phyloP scores from a whole-genome alignment of 2,888 invertebrate species.

The Cylloceria caligata region DNA sequence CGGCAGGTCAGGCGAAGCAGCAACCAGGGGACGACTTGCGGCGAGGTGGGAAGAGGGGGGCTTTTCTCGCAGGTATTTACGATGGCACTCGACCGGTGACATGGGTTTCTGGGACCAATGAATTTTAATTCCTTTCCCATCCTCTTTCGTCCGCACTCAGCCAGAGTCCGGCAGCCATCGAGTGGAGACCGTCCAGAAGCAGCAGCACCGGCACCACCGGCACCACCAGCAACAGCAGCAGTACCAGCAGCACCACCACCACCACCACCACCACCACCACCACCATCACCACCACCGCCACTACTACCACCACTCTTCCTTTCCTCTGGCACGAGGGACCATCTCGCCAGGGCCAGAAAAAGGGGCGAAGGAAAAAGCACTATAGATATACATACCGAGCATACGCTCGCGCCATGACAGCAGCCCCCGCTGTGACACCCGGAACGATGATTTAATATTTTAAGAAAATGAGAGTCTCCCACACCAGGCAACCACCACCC shows the following conservation, averaged over 20 bases:
- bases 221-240: conserved; percentile 49
- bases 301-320: conserved; percentile 72
- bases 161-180: conserved; percentile 34
- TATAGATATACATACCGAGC: conserved; percentile 31
- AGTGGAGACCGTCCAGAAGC: conserved; percentile 52
- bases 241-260: conserved; percentile 64
- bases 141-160: conserved; percentile 58
- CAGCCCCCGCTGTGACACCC: conserved; percentile 83
- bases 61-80: conserved; percentile 81
- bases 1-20: conserved; percentile 52
- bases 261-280: conserved; percentile 57
- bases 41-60: conserved; percentile 44
- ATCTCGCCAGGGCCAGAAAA: conserved; percentile 16
- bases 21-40: conserved; percentile 16
- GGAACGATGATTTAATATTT: conserved; percentile 84
- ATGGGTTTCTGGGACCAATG: conserved; percentile 84
- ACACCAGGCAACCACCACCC: conserved; percentile 77
- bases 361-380: conserved; percentile 45
- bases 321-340: conserved; percentile 39
- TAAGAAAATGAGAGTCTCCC: conserved; percentile 82
- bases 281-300: conserved; percentile 63
- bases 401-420: conserved; percentile 69
- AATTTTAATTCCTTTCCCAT: conserved; percentile 83
- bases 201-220: conserved; percentile 65
- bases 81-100: conserved; percentile 83